Conservation (phyloP, 2,888 invertebrate species). For the Nipponacmea schrenckii region DNA sequence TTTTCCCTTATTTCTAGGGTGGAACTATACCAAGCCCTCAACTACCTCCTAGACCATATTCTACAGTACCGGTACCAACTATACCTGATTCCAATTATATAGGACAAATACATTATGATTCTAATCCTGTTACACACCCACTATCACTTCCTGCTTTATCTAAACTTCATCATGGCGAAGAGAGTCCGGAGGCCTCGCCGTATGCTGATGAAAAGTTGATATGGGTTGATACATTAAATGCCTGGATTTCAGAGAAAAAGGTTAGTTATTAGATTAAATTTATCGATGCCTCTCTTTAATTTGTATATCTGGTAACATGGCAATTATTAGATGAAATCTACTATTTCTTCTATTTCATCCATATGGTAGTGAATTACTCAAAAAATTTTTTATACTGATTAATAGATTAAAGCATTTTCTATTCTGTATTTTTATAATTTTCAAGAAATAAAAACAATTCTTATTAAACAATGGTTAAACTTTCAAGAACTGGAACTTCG, state of each 20-base stretch:
- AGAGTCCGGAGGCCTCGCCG: neutral
- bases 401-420: too few relatives aligned
- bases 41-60: slow-evolving; percentile 9
- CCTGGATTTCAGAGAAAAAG: slow-evolving; percentile 51
- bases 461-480: too few relatives aligned
- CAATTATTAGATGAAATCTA: too few relatives aligned
- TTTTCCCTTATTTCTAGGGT: slow-evolving; percentile 6
- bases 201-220: slow-evolving; percentile 32
- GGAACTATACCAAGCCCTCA: slow-evolving; percentile 11
- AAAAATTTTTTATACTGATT: too few relatives aligned
- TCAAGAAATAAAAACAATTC: too few relatives aligned
- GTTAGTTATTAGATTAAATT: slow-evolving; percentile 32
- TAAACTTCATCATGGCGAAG: neutral
- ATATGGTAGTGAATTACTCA: too few relatives aligned
- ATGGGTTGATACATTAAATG: slow-evolving; percentile 52
- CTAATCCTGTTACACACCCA: neutral
- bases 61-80: neutral
- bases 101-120: slow-evolving; percentile 1
- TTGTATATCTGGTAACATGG: too few relatives aligned
- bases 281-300: too few relatives aligned
- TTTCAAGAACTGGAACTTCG: too few relatives aligned
- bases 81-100: neutral
- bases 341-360: too few relatives aligned
- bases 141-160: slow-evolving; percentile 12
- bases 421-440: too few relatives aligned